phyloP scores from a whole-genome alignment of 2,113 vertebrate genomes.

The Notarius quadriscutis region DNA sequence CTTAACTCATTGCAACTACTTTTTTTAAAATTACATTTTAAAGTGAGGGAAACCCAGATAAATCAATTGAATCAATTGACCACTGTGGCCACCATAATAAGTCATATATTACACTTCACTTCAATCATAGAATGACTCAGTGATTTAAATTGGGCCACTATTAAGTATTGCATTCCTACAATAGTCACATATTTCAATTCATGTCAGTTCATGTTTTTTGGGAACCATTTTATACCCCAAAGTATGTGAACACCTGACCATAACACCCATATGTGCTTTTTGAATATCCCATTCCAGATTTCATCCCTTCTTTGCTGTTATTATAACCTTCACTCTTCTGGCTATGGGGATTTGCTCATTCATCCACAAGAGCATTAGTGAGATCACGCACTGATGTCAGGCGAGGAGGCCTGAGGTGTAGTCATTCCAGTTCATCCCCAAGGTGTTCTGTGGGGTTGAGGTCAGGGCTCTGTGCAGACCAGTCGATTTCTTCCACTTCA shows the following conservation, averaged over 20 bases:
- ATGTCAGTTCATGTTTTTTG: not conserved
- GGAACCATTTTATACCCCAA: not conserved
- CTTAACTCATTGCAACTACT: not conserved
- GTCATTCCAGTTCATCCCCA: not conserved
- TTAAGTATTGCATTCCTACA: not conserved
- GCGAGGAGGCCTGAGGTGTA: not conserved
- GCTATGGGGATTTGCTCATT: not conserved
- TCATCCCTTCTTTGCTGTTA: not conserved
- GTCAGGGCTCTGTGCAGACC: not conserved
- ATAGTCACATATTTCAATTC: too few relatives aligned
- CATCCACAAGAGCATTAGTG: not conserved
- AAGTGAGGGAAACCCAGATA: not conserved
- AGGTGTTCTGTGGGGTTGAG: not conserved
- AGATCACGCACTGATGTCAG: not conserved
- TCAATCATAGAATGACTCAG: not conserved
- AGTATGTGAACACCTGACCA: not conserved
- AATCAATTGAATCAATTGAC: not conserved
- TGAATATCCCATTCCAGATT: not conserved
- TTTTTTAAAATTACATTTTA: too few relatives aligned
- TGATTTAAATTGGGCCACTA: not conserved
- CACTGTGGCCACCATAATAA: not conserved
- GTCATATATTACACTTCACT: not conserved
- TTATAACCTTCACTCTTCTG: not conserved
- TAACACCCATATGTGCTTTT: not conserved
- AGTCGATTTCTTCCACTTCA: not conserved